Conservation (phyloP, 2,888 invertebrate genomes). For the Globia sparganii region DNA sequence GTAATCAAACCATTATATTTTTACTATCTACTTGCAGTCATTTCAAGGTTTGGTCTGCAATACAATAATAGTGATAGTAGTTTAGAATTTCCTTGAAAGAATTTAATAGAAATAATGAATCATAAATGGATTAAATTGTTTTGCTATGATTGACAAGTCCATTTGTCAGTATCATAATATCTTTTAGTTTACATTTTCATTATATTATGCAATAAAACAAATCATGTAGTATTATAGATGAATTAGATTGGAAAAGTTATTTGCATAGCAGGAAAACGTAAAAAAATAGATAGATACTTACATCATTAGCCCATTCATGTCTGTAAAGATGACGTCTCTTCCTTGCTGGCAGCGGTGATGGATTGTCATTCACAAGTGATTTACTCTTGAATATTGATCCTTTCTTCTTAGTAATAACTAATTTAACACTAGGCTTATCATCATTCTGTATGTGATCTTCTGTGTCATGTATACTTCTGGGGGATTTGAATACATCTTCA, state of each 20-base stretch:
- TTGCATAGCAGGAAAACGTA: neutral
- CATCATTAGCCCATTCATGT: conserved; percentile 97
- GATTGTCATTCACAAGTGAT: conserved; percentile 92
- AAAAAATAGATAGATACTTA: conserved; percentile 73
- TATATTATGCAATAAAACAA: conserved; percentile 13
- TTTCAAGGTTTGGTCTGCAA: conserved; percentile 51
- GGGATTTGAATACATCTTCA: conserved; percentile 88
- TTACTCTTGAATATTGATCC: conserved; percentile 97
- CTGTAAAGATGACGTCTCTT: conserved; percentile 95
- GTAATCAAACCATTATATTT: conserved; percentile 44
- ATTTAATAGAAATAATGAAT: neutral
- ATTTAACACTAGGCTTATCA: conserved; percentile 91
- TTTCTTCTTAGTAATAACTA: conserved; percentile 95
- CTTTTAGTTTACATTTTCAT: neutral
- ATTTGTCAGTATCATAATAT: neutral
- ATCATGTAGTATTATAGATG: neutral
- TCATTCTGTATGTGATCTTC: conserved; percentile 81
- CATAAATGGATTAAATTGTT: neutral
- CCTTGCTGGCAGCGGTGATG: conserved; percentile 90
- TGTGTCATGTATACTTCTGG: conserved; percentile 78
- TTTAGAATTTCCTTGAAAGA: conserved; percentile 21
- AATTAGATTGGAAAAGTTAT: neutral
- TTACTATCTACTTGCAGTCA: conserved; percentile 42
- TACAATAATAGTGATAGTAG: conserved; percentile 14
- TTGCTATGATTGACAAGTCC: neutral